Evolutionary conservation across 2,888 invertebrate species (phyloP), one percentile per base, ranked within the genome.

Genomic region (Thysanoteuthis rhombus): DNA sequence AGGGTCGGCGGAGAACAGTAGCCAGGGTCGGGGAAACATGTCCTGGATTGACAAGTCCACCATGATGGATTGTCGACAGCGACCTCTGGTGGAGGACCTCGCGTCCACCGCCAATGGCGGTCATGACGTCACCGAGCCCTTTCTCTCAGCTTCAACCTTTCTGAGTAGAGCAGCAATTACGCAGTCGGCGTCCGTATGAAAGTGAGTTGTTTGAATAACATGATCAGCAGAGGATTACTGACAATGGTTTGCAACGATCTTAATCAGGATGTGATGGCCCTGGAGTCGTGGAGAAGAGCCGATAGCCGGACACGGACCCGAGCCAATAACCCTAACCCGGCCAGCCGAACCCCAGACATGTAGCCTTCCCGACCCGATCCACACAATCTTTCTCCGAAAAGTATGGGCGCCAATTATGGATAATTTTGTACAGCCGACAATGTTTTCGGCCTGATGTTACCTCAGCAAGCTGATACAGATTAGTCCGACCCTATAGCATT

Each of bases 371-470:
- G 75, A 36, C 75, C 75, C 19, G 75, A 75, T 75, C n/a, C 75
- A 36, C 12, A 19, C n/a, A 75, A 36, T 75, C n/a, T 75, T 36
- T 75, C 19, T 75, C n/a, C 36, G 75, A 75, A 75, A 75, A n/a
- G 75, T 75, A 75, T 36, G 75, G 75, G n/a, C 75, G 75, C 75
- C 75, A 75, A 75, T 75, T 75, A 75, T 75, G n/a, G n/a, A 36
- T 75, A 75, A 75, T 75, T 75, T 75, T 75, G 12, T 75, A n/a
- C 75, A 75, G n/a, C 75, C 36, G 75, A 75, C n/a, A 75, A 75
- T 75, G 75, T 75, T 75, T 75, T 75, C 75, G n/a, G n/a, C n/a
- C n/a, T 75, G 75, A 75, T 75, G n/a, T n/a, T n/a, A n/a, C 75
- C 3, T 36, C 25, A 1, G 75, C 16, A n/a, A 75, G n/a, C n/a